Evolutionary conservation across 2,113 vertebrate species (phyloP).

Genomic region (Junco hyemalis): DNA sequence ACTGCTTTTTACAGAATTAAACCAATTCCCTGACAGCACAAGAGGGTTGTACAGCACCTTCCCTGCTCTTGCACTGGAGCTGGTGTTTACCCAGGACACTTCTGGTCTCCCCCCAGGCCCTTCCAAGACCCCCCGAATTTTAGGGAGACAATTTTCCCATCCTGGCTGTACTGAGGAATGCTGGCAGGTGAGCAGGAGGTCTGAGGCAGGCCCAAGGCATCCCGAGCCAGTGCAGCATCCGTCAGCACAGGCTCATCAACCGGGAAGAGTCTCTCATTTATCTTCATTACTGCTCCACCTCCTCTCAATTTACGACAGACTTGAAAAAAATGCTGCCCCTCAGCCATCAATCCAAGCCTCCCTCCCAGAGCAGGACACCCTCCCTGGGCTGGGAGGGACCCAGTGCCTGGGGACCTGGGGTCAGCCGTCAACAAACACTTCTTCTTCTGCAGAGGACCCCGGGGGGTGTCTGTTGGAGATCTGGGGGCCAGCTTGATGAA

Average conservation of each 20-base stretch:
- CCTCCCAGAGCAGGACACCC: background rate
- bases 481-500: background rate
- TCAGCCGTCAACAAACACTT: background rate
- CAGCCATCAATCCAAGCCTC: background rate
- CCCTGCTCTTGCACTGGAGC: background rate
- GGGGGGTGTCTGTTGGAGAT: background rate
- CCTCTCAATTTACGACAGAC: background rate
- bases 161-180: background rate
- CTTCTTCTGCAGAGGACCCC: background rate
- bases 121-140: background rate
- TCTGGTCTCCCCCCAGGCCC: background rate
- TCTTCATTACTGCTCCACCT: constrained; percentile 60
- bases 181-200: constrained; percentile 24
- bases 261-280: constrained; percentile 20
- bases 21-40: background rate
- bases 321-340: background rate
- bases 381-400: background rate
- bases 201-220: background rate
- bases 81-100: background rate
- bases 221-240: background rate
- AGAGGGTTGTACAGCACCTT: background rate
- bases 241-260: background rate
- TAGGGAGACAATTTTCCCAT: background rate
- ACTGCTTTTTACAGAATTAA: background rate
- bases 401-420: background rate